These are phyloP conservation scores for Podotricha telesiphe DNA, from an alignment of 2,888 invertebrate genomes.

Conservation along the genomic window DNA sequence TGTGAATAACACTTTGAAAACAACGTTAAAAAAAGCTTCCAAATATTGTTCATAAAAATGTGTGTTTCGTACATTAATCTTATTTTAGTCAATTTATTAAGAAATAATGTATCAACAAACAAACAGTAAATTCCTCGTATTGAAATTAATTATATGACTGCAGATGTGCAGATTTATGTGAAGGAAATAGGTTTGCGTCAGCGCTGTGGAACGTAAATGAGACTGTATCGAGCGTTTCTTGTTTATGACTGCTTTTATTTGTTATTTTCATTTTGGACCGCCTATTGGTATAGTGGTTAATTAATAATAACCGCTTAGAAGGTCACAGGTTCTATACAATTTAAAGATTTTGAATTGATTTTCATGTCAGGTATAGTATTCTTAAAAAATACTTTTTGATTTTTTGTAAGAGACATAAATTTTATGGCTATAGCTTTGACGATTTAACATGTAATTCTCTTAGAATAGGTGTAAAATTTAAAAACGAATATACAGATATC, in stretches of 20 bases:
- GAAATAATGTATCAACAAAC: conserved; percentile 5
- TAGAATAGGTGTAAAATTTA: no score
- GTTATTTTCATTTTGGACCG: conserved; percentile 21
- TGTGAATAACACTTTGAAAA: no score
- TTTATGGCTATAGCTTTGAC: no score
- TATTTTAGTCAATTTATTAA: neutral
- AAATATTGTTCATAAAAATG: no score
- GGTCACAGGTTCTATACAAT: neutral
- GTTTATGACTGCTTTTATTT: conserved; percentile 27
- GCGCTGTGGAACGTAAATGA: conserved; percentile 37
- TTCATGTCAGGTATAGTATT: no score
- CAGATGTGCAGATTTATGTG: conserved; percentile 39
- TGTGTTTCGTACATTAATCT: neutral
- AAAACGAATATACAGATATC: no score
- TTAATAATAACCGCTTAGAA: neutral
- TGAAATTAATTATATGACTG: conserved; percentile 20
- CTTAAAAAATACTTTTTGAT: no score
- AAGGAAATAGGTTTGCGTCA: conserved; percentile 44
- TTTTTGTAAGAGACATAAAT: no score
- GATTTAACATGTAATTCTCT: no score
- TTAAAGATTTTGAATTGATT: no score
- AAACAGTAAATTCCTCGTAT: conserved; percentile 13
- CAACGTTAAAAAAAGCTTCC: no score
- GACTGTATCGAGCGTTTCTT: conserved; percentile 25
- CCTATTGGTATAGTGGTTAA: neutral